Evolutionary conservation across 2,888 invertebrate genomes (phyloP).

Genomic region (Drosophila kambysellisi): DNA sequence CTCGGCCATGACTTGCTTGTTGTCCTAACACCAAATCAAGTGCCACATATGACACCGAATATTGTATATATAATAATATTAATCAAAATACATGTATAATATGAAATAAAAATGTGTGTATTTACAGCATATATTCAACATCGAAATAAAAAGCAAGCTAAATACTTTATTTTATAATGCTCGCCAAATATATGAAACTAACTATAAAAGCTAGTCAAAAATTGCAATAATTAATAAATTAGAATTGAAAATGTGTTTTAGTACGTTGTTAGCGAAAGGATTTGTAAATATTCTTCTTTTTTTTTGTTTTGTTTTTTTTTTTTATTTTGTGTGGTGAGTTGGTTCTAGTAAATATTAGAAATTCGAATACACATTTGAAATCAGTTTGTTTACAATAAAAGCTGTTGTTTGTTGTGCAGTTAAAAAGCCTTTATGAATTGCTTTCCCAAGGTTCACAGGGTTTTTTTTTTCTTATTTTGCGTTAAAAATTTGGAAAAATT

Average conservation of each 20-base stretch:
- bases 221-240: constrained; percentile 36
- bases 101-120: constrained; percentile 62
- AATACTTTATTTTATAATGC: constrained; percentile 47
- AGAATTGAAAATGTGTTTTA: constrained; percentile 18
- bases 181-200: constrained; percentile 51
- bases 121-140: constrained; percentile 73
- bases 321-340: constrained; percentile 85
- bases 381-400: constrained; percentile 5
- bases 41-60: constrained; percentile 31
- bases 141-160: constrained; percentile 63
- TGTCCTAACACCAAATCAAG: constrained; percentile 45
- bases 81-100: constrained; percentile 40
- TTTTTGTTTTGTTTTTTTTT: constrained; percentile 44
- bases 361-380: constrained; percentile 12
- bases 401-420: constrained; percentile 41
- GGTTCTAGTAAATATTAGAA: constrained; percentile 26
- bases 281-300: constrained; percentile 16
- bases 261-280: constrained; percentile 28
- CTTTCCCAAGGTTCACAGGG: background rate
- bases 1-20: constrained; percentile 72
- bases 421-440: constrained; percentile 47
- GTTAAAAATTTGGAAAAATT: background rate
- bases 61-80: constrained; percentile 16
- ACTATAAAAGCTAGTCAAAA: constrained; percentile 34
- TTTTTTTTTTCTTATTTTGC: background rate